A percentile compares a stretch with the other conserved stretches of the same genome.
Conservation (phyloP, 2,888 invertebrate species). For the Cataglyphis livida region DNA sequence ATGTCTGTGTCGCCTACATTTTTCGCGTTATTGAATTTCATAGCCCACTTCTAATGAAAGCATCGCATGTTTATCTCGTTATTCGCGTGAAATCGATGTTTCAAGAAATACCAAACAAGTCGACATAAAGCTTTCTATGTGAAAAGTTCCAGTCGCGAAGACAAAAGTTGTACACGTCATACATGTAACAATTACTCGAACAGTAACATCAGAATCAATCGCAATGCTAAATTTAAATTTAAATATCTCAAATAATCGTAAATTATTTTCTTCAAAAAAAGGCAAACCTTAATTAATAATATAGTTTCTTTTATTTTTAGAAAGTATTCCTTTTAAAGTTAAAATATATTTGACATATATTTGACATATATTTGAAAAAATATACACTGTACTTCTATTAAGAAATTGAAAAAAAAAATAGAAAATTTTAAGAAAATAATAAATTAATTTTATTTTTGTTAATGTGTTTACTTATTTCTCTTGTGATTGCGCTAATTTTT, state of each 20-base stretch:
- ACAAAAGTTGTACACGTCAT: slow-evolving; percentile 5
- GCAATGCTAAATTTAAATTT: background rate
- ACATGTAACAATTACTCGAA: background rate
- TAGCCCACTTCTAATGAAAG: background rate
- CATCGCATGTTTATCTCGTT: slow-evolving; percentile 4
- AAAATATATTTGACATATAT: too few relatives aligned
- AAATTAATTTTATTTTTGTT: background rate
- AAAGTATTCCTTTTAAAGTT: background rate
- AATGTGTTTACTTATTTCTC: background rate
- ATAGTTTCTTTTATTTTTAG: background rate
- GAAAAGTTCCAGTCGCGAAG: background rate
- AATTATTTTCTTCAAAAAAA: background rate
- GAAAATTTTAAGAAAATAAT: background rate
- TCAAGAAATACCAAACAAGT: slow-evolving; percentile 5
- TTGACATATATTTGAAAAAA: background rate
- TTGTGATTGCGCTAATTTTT: slow-evolving; percentile 27
- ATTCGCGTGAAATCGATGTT: background rate
- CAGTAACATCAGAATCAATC: background rate
- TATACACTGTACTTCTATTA: background rate
- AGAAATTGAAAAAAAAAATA: background rate
- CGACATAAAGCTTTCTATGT: background rate
- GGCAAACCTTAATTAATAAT: background rate
- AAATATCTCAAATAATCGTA: background rate
- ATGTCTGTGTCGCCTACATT: slow-evolving; percentile 3
- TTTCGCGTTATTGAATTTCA: slow-evolving; percentile 37